Conservation (phyloP, 2,888 invertebrate species). For the Clitarchus hookeri region DNA sequence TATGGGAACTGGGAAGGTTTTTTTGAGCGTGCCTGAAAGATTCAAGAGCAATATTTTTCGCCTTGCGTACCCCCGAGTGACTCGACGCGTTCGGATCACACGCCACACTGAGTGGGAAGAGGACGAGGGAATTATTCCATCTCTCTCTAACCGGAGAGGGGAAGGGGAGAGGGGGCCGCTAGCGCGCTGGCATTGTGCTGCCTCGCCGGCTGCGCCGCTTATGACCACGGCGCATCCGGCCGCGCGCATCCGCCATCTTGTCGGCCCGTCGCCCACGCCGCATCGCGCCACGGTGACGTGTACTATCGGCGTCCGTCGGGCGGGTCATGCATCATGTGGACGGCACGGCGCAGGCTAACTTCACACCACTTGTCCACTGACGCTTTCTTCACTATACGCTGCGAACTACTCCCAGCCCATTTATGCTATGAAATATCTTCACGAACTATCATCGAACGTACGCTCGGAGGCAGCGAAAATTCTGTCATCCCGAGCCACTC, state of each 20-base stretch:
- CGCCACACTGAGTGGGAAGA: background rate
- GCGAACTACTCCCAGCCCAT: too few relatives aligned
- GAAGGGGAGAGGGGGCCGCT: background rate
- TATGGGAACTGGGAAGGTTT: background rate
- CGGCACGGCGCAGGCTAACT: too few relatives aligned
- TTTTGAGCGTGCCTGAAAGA: background rate
- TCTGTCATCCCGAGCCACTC: too few relatives aligned
- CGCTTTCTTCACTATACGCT: too few relatives aligned
- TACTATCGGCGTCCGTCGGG: too few relatives aligned
- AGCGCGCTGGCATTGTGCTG: background rate
- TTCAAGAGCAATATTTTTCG: background rate
- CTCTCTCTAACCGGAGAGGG: too few relatives aligned
- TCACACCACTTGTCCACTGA: too few relatives aligned
- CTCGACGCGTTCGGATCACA: slow-evolving; percentile 6
- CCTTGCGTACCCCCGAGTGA: background rate
- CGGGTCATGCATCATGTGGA: too few relatives aligned
- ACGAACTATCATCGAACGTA: too few relatives aligned
- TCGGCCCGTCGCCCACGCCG: background rate
- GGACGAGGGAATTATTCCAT: background rate
- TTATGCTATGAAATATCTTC: too few relatives aligned
- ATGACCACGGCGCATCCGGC: background rate
- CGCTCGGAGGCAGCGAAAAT: too few relatives aligned
- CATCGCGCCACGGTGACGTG: background rate
- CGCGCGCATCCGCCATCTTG: slow-evolving; percentile 7
- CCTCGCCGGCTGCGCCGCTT: background rate